Conservation (phyloP, 1,140 invertebrate genomes). For the Apis dorsata region DNA sequence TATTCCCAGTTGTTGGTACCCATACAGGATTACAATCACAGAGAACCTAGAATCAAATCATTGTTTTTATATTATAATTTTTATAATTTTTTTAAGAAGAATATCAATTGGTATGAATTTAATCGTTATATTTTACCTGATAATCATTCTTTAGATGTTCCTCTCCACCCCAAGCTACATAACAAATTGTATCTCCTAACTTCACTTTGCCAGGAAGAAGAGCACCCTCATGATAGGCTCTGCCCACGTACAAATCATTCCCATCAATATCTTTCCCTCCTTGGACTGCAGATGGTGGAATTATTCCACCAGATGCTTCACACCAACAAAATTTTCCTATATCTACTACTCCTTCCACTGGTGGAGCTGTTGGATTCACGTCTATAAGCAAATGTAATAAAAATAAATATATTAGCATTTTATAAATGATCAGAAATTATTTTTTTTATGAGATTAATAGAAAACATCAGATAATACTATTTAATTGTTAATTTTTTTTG, state of each 20-base stretch:
- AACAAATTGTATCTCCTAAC: conserved; percentile 86
- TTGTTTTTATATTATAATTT: not conserved
- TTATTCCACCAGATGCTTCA: conserved; percentile 82
- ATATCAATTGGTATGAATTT: too few relatives aligned
- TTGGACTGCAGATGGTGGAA: conserved; percentile 86
- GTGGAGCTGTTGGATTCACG: conserved; percentile 57
- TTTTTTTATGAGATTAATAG: not conserved
- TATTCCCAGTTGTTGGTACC: conserved; percentile 82
- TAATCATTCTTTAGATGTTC: conserved; percentile 88
- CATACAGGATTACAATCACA: conserved; percentile 82
- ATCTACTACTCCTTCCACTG: conserved; percentile 63
- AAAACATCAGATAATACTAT: not conserved
- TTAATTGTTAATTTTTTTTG: not conserved
- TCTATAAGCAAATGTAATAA: conserved; percentile 33
- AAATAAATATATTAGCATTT: too few relatives aligned
- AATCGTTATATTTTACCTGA: conserved; percentile 80
- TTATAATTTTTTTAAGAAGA: not conserved
- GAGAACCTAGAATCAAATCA: conserved; percentile 79
- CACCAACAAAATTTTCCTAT: conserved; percentile 82
- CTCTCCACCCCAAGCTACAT: conserved; percentile 88
- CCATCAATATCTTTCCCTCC: conserved; percentile 84
- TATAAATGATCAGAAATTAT: not conserved
- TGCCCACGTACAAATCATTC: conserved; percentile 87
- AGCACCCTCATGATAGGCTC: conserved; percentile 87
- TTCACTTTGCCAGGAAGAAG: conserved; percentile 89